Conservation (phyloP, 1,140 invertebrate genomes). For the Apocrypta bakeri region DNA sequence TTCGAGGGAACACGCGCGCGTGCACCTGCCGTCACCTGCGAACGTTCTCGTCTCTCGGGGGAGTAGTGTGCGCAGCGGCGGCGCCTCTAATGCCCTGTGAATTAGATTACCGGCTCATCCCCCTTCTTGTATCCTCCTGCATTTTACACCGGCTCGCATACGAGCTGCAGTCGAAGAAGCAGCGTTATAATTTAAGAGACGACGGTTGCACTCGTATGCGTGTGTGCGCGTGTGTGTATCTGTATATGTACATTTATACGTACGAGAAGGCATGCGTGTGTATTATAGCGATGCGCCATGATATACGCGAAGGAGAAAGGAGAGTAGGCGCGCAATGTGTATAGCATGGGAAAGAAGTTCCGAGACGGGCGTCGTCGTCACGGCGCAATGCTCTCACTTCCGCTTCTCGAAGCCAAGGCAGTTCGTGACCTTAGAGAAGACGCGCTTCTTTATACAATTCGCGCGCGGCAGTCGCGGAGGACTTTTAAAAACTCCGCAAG, state of each 20-base stretch:
- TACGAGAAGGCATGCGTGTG: background rate
- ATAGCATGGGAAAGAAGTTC: constrained; percentile 32
- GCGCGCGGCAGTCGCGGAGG: background rate
- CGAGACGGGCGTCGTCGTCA: constrained; percentile 27
- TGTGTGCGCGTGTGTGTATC: background rate
- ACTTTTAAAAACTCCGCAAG: constrained; percentile 9
- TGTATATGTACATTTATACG: background rate
- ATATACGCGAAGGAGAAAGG: background rate
- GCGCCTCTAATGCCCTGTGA: constrained; percentile 46
- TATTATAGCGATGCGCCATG: background rate
- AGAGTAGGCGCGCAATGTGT: background rate
- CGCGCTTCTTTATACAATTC: background rate
- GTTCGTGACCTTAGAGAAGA: constrained; percentile 26
- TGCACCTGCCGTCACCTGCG: constrained; percentile 29
- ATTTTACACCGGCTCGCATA: background rate
- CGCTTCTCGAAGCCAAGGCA: constrained; percentile 1
- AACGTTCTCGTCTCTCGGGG: background rate
- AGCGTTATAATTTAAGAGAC: constrained; percentile 30
- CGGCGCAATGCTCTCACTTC: constrained; percentile 39
- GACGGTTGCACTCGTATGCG: no score
- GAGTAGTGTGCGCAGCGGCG: background rate
- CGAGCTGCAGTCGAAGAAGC: background rate
- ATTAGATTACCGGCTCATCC: constrained; percentile 52
- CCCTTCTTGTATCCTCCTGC: background rate
- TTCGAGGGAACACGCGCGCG: background rate